Percentiles rank a stretch among this genome's conserved stretches.
These are phyloP conservation scores for Leucophenga montana DNA, from an alignment of 2,888 invertebrate genomes.

Conservation along the genomic window DNA sequence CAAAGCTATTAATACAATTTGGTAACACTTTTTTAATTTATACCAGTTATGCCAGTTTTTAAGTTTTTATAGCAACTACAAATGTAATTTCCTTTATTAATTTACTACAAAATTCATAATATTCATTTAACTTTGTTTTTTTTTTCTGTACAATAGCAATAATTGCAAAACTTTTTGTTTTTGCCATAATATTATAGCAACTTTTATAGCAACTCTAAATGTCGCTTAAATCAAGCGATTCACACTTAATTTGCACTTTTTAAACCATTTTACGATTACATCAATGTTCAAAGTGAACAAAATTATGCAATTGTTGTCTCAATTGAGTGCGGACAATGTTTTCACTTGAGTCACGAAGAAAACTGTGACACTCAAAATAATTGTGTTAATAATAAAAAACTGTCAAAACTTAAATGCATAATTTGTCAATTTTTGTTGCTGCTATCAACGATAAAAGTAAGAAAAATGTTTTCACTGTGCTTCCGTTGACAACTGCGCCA, in stretches of 20 bases:
- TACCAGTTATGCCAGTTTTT: too few relatives aligned
- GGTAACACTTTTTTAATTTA: too few relatives aligned
- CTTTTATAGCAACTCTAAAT: background rate
- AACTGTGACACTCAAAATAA: constrained; percentile 29
- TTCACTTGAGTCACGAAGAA: constrained; percentile 22
- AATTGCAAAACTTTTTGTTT: background rate
- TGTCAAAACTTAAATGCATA: constrained; percentile 51
- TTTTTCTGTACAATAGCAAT: too few relatives aligned
- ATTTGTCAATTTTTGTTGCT: constrained; percentile 56
- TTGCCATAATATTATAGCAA: constrained; percentile 16
- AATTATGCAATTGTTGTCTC: constrained; percentile 18
- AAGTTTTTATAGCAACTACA: too few relatives aligned
- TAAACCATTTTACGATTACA: constrained; percentile 1
- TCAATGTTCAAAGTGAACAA: background rate
- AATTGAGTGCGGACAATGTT: constrained; percentile 46
- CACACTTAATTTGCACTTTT: background rate
- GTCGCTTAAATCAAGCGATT: background rate
- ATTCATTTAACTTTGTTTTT: too few relatives aligned
- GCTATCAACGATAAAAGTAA: background rate
- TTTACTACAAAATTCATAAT: too few relatives aligned
- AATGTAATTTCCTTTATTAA: too few relatives aligned
- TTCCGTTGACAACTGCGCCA: constrained; percentile 5
- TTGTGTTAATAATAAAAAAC: constrained; percentile 42
- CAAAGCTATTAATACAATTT: too few relatives aligned
- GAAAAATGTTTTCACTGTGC: constrained; percentile 9